Conservation (phyloP, 1,140 invertebrate genomes). For the Trichonephila clavata region DNA sequence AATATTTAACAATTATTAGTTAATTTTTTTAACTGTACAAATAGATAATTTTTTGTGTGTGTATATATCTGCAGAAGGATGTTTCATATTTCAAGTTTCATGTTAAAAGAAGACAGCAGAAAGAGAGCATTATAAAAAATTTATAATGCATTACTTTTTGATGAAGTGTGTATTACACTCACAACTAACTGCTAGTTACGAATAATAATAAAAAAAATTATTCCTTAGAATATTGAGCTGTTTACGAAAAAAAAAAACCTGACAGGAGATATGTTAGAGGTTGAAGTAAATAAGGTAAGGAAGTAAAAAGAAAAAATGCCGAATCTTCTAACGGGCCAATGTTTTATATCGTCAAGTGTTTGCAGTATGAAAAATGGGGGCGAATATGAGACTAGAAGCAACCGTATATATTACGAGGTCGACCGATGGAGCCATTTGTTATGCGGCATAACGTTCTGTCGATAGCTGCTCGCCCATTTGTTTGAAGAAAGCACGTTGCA, state of each 20-base stretch:
- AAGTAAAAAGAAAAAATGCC: neutral
- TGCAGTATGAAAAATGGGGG: constrained; percentile 53
- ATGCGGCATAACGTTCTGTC: constrained; percentile 28
- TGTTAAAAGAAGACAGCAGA: too few species aligned
- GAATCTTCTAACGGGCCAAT: constrained; percentile 1
- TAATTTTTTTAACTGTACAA: too few species aligned
- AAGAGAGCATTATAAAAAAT: too few species aligned
- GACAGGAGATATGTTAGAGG: neutral
- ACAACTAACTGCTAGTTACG: too few species aligned
- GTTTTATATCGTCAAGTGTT: constrained; percentile 1
- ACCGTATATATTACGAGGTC: constrained; percentile 67
- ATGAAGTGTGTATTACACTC: too few species aligned
- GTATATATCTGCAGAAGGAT: too few species aligned
- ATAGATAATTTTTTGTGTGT: too few species aligned
- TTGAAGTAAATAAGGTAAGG: neutral
- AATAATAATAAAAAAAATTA: too few species aligned
- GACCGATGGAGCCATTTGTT: constrained; percentile 58
- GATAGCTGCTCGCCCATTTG: constrained; percentile 51
- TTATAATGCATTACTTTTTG: too few species aligned
- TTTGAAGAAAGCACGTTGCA: neutral
- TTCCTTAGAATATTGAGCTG: neutral
- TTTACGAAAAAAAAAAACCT: neutral
- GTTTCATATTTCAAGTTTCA: too few species aligned
- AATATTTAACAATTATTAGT: too few species aligned
- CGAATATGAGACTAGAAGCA: constrained; percentile 43